Evolutionary conservation across 2,113 vertebrate species (phyloP).

Genomic region (Brachypteracias leptosomus): DNA sequence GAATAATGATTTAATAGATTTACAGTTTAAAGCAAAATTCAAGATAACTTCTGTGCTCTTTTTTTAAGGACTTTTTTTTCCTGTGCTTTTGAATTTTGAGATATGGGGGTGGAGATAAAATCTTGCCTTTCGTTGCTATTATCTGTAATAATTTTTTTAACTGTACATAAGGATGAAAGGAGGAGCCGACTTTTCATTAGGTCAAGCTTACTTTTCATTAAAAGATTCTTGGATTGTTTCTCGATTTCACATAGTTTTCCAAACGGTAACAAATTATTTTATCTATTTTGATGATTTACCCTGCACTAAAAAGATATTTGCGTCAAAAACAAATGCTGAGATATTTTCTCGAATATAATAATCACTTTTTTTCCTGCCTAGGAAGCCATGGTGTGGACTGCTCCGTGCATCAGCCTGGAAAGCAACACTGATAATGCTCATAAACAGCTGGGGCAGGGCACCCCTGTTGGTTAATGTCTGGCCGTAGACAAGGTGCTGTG

Average conservation of each 20-base stretch:
- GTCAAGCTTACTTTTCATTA: slow-evolving; percentile 60
- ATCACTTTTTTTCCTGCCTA: background rate
- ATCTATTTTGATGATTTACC: slow-evolving; percentile 50
- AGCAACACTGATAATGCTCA: background rate
- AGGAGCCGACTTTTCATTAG: slow-evolving; percentile 62
- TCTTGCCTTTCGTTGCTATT: background rate
- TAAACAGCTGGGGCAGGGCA: background rate
- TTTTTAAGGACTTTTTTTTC: background rate
- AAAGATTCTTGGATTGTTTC: slow-evolving; percentile 55
- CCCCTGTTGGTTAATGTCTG: background rate
- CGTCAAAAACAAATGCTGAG: background rate
- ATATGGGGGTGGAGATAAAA: background rate
- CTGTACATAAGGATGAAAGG: slow-evolving; percentile 53
- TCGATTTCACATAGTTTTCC: slow-evolving; percentile 59
- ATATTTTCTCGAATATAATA: background rate
- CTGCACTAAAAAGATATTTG: slow-evolving; percentile 52
- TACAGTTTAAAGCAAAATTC: background rate
- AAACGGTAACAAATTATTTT: slow-evolving; percentile 21
- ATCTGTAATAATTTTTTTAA: background rate
- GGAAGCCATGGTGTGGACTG: background rate
- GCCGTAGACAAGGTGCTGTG: background rate
- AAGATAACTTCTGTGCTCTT: background rate
- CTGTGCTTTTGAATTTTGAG: background rate
- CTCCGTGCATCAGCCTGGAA: background rate
- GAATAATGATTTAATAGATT: background rate